Conservation (phyloP, 2,797 vertebrate genomes). For the Sebastes trivittatus region DNA sequence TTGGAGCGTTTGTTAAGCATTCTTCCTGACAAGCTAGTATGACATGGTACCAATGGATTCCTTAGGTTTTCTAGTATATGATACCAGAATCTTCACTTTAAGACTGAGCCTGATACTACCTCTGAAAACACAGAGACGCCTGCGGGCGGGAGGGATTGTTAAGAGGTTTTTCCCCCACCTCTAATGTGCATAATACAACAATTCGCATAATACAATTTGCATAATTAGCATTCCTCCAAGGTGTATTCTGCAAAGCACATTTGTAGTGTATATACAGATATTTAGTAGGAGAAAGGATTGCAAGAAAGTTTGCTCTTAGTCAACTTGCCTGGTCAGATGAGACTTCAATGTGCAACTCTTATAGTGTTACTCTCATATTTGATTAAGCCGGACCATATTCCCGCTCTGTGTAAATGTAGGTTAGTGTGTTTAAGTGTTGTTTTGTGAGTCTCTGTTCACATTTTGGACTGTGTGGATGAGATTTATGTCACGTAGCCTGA, state of each 20-base stretch:
- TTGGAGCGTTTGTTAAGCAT: no score
- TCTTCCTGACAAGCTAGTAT: no score
- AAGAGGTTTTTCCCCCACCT: no score
- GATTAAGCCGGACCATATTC: background rate
- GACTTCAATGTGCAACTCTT: background rate
- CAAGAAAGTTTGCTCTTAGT: background rate
- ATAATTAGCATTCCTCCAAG: background rate
- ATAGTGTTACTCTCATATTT: background rate
- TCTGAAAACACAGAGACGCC: no score
- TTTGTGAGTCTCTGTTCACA: slow-evolving; percentile 5
- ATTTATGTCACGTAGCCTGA: slow-evolving; percentile 47
- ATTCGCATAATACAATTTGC: background rate
- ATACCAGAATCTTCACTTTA: no score
- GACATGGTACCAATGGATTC: no score
- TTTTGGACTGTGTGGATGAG: slow-evolving; percentile 16
- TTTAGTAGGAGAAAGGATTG: background rate
- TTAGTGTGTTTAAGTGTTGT: background rate
- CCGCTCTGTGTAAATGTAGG: background rate
- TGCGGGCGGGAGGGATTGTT: no score
- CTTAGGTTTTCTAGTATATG: no score
- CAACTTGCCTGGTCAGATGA: background rate
- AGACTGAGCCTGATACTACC: no score
- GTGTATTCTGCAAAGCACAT: background rate
- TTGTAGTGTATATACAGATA: background rate
- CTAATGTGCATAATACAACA: background rate